A percentile compares a stretch with the other conserved stretches of the same genome.
These are phyloP conservation scores for Ischnus inquisitorius DNA, from an alignment of 2,888 invertebrate genomes.

Conservation along the genomic window DNA sequence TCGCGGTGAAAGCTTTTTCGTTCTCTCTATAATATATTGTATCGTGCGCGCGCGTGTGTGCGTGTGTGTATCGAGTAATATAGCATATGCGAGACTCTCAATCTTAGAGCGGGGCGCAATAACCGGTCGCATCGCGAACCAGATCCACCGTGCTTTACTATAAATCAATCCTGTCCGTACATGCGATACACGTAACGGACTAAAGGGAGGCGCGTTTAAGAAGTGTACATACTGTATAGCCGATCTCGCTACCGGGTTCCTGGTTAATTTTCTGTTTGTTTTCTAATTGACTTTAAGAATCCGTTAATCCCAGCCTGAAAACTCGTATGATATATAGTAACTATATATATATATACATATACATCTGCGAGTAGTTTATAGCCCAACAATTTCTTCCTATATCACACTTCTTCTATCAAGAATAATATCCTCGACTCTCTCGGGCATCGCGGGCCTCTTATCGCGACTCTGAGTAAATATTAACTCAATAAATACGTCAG, in stretches of 20 bases:
- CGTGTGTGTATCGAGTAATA: slow-evolving; percentile 48
- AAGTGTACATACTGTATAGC: slow-evolving; percentile 18
- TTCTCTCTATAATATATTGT: slow-evolving; percentile 46
- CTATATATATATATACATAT: slow-evolving; percentile 19
- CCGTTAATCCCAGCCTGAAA: slow-evolving; percentile 67
- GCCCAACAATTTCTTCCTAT: slow-evolving; percentile 32
- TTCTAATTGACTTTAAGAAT: slow-evolving; percentile 81
- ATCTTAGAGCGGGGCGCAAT: slow-evolving; percentile 50
- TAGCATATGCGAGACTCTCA: slow-evolving; percentile 39
- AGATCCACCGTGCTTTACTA: slow-evolving; percentile 80
- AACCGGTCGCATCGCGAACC: slow-evolving; percentile 75
- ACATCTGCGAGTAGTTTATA: slow-evolving; percentile 10
- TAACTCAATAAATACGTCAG: slow-evolving; percentile 69
- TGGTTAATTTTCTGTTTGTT: slow-evolving; percentile 83
- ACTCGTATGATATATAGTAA: slow-evolving; percentile 41
- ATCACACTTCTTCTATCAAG: slow-evolving; percentile 25
- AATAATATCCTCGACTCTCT: slow-evolving; percentile 47
- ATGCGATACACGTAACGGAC: slow-evolving; percentile 77
- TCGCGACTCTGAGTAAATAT: slow-evolving; percentile 34
- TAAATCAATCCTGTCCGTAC: slow-evolving; percentile 77
- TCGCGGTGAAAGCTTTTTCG: slow-evolving; percentile 59
- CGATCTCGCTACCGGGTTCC: slow-evolving; percentile 80
- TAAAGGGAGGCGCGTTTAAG: slow-evolving; percentile 67
- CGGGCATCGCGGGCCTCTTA: slow-evolving; percentile 44
- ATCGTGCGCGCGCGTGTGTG: too few species aligned